Base-by-base conservation (phyloP, 2,113 vertebrate species). In the Lepisosteus osseus region DNA sequence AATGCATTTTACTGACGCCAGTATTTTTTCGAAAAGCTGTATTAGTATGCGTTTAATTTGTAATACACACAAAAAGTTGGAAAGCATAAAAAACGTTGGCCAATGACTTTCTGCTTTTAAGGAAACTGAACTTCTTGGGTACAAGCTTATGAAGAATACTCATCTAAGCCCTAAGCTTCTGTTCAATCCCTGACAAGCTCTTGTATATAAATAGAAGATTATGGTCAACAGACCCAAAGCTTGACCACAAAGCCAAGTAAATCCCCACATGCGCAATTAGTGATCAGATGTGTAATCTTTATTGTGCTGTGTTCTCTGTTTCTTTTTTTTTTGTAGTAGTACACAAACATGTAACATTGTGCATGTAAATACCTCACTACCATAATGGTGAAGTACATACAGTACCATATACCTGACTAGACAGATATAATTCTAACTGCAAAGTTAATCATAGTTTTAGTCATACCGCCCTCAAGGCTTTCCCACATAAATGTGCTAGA, bases 131-230 rank as follows among this genome's bases (percentile, higher is more conserved):
- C 62, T 65, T 65, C 5, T 59, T 65, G 29, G 41, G 62, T 40
- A 13, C 29, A 29, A 65, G 62, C 62, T 65, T 65, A 41, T 65
- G 62, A 65, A 40, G 62, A 65, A 43, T 43, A 65, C 62, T 9
- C 62, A 41, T 65, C 62, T 65, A 65, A 65, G 62, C 17, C 62
- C 62, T 65, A 65, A 65, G 62, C 17, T 6, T 43, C 41, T n/a
- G n/a, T 41, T 65, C 62, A 65, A 65, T 65, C 62, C 62, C 15
- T 41, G 62, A 41, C 62, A 65, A 65, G 62, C 17, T 29, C 62
- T 65, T 65, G 62, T 65, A 43, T 65, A 65, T 65, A 65, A 65
- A 65, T 65, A 65, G 62, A 65, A 65, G 62, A 65, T 65, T 65
- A 65, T 40, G 6, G 62, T 13, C 9, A 29, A 65, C 62, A 65